Base-by-base conservation (phyloP, 2,888 invertebrate genomes). In the Ctena decussata region DNA sequence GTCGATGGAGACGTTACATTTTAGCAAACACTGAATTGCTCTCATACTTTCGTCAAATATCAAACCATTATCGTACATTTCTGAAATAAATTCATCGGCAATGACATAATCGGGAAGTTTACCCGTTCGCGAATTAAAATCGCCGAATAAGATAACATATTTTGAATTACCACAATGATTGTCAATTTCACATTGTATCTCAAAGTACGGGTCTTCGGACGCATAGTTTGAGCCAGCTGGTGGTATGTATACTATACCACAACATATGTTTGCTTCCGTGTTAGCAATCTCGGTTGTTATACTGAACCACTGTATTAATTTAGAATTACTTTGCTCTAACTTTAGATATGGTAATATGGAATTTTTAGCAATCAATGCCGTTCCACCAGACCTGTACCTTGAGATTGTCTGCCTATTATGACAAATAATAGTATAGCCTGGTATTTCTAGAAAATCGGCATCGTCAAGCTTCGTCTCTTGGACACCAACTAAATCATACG, bases 161-260 rank as follows among this genome's bases (percentile, higher is more conserved):
- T n/a, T n/a, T n/a, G n/a, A n/a, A n/a, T n/a, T n/a, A n/a, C n/a
- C n/a, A n/a, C n/a, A n/a, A 41, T 27, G 44, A 1, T 41, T 41
- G n/a, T 71, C 41, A 24, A 71, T 71, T 1, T 41, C 71, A 24
- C 11, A 27, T 71, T 71, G 71, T 18, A 71, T 27, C 24, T 71
- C 71, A n/a, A 41, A 44, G 27, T 71, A 71, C n/a, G 71, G 71
- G 24, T 71, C 71, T 1, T n/a, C 2, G n/a, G 39, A 21, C n/a
- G 39, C 39, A 71, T 71, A 71, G 21, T 41, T 71, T 15, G 71
- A 27, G 24, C 71, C 30, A 21, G 27, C 44, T 3, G 71, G 71
- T 39, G 71, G 71, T 32, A 71, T 71, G 32, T 71, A 71, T 39
- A 41, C 32, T 1, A 41, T 30, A 32, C 71, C 71, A 71, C 39